phyloP scores from a whole-genome alignment of 2,797 vertebrate genomes.

The Harpagifer antarcticus region DNA sequence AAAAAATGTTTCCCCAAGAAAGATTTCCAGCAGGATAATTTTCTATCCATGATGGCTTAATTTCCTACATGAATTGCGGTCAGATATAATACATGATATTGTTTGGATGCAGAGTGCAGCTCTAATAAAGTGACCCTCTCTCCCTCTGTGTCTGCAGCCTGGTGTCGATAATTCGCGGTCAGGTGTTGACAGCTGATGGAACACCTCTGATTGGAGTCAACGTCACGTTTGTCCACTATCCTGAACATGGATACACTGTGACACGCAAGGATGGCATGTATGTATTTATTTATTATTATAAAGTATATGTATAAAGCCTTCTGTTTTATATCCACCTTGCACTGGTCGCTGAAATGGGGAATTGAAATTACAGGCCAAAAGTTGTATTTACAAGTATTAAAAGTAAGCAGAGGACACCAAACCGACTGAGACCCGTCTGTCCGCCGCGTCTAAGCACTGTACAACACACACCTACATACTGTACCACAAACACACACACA shows the following conservation, averaged over 20 bases:
- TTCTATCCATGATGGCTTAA: neutral
- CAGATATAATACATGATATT: neutral
- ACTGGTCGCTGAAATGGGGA: no score
- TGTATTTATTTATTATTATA: slow-evolving; percentile 34
- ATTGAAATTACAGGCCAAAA: no score
- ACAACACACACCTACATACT: no score
- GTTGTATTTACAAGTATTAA: no score
- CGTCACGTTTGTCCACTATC: slow-evolving; percentile 95
- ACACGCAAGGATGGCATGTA: slow-evolving; percentile 98
- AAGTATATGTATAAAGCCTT: neutral
- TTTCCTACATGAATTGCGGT: neutral
- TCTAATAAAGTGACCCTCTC: neutral
- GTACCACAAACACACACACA: no score
- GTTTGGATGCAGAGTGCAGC: neutral
- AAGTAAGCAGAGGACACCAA: no score
- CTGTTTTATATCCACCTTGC: neutral
- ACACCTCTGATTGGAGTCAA: slow-evolving; percentile 98
- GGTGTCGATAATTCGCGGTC: slow-evolving; percentile 95
- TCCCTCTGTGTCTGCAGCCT: slow-evolving; percentile 81
- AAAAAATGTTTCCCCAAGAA: neutral
- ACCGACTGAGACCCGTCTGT: no score
- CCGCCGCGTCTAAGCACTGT: no score
- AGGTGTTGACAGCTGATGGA: slow-evolving; percentile 96
- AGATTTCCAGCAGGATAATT: neutral
- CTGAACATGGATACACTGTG: slow-evolving; percentile 94